A percentile compares a stretch with the other conserved stretches of the same genome.
phyloP scores from a whole-genome alignment of 2,888 invertebrate species.

The Romanomermis culicivorax region DNA sequence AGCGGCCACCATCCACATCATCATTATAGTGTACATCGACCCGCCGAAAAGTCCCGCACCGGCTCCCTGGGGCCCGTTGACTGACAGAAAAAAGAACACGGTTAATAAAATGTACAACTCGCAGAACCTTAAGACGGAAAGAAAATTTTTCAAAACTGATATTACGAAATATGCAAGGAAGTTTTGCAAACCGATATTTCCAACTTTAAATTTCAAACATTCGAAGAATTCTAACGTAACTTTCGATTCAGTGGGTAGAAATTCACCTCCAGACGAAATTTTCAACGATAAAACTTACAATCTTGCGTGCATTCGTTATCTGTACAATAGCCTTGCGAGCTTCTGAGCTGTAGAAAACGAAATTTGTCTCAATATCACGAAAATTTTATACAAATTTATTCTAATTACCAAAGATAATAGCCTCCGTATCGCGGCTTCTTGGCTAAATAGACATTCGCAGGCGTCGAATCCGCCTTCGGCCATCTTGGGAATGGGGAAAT shows the following conservation, averaged over 20 bases:
- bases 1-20: slow-evolving; percentile 37
- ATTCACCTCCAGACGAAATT: not conserved
- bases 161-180: too few relatives aligned
- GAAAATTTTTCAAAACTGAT: too few relatives aligned
- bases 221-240: too few relatives aligned
- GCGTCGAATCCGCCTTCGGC: slow-evolving; percentile 41
- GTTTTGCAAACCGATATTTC: too few relatives aligned
- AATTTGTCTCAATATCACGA: slow-evolving; percentile 10
- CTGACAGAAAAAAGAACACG: slow-evolving; percentile 21
- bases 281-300: slow-evolving; percentile 25
- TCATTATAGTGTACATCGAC: slow-evolving; percentile 31
- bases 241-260: not conserved
- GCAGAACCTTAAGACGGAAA: too few relatives aligned
- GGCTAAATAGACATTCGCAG: slow-evolving; percentile 80
- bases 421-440: slow-evolving; percentile 73
- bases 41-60: slow-evolving; percentile 21
- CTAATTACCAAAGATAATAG: slow-evolving; percentile 58
- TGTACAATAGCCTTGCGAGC: slow-evolving; percentile 71
- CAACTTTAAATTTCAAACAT: too few relatives aligned
- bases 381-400: slow-evolving; percentile 10
- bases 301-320: slow-evolving; percentile 59
- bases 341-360: slow-evolving; percentile 49
- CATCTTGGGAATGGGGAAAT: too few relatives aligned
- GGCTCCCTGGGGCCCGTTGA: slow-evolving; percentile 26
- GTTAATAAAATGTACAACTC: too few relatives aligned